Base-by-base conservation (phyloP, 2,888 invertebrate species). In the Archips crataeganus region DNA sequence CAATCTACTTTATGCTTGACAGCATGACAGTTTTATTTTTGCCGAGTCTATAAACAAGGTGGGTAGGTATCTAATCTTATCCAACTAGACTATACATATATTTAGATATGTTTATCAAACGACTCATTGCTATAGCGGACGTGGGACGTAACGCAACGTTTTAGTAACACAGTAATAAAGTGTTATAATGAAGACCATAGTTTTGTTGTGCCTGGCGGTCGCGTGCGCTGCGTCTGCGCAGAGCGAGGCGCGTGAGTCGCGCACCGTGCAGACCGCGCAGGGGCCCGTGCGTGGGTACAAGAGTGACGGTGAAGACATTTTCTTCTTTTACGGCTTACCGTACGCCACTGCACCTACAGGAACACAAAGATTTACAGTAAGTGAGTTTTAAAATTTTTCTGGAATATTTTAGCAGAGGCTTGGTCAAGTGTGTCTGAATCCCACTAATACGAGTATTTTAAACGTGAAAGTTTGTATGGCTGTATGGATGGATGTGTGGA, bases 331-430 rank as follows among this genome's bases (percentile, higher is more conserved):
- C 13, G 63, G 63, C 13, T 47, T 63, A 13, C 63, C 63, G 11
- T 63, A 63, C n/a, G 63, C 63, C n/a, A 47, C 63, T 11, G 63
- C 63, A 2, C 63, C 63, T 3, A 63, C 63, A 3, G 63, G 63
- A 1, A 47, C 2, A 6, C 23, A 8, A 23, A 45, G 47, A 32
- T 63, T 47, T 45, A 63, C 63, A 6, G 63, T 63, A 32, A 63
- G 63, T 47, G 23, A 23, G 23, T 23, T 23, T 23, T 23, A 1
- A 23, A 23, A 23, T 23, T 23, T 23, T 23, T 23, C 23, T 23
- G 23, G 0, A 23, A 23, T 23, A 23, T 23, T 23, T 23, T 23
- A 23, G 23, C 23, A 23, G 23, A 23, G 23, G 23, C 23, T 23
- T 23, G 23, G 23, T 23, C 23, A 23, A 23, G 23, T 23, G 23